Evolutionary conservation across 2,888 invertebrate genomes (phyloP).

Genomic region (Oligia strigilis): DNA sequence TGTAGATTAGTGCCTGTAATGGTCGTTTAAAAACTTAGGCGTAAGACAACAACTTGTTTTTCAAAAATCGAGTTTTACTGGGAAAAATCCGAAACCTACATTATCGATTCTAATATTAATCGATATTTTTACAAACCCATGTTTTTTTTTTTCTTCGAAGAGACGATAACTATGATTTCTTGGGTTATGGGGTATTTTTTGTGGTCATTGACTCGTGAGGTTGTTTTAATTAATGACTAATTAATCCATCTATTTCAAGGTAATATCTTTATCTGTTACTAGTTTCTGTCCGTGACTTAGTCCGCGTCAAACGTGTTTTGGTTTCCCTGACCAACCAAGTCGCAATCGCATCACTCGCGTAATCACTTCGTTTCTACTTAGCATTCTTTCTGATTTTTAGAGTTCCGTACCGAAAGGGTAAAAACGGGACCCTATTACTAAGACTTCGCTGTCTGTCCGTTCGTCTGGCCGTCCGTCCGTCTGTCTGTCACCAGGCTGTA

Average conservation of each 20-base stretch:
- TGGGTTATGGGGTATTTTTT: slow-evolving; percentile 44
- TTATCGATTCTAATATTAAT: neutral
- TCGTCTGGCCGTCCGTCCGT: too few relatives aligned
- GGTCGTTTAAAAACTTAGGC: neutral
- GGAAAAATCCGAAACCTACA: too few relatives aligned
- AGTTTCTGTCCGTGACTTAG: neutral
- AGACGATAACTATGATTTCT: neutral
- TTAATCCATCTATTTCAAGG: neutral
- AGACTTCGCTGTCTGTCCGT: too few relatives aligned
- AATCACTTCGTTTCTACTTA: neutral
- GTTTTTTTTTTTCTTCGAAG: neutral
- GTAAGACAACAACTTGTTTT: slow-evolving; percentile 1
- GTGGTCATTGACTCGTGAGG: neutral
- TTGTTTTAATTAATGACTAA: slow-evolving; percentile 5
- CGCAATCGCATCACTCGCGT: neutral
- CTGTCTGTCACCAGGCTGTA: too few relatives aligned
- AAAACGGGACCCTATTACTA: too few relatives aligned
- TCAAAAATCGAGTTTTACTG: neutral
- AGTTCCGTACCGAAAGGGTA: too few relatives aligned
- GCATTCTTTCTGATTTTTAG: neutral
- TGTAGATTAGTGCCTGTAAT: too few relatives aligned
- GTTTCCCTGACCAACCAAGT: neutral
- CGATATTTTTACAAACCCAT: neutral
- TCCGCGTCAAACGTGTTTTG: neutral
- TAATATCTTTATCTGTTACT: neutral